Evolutionary conservation across 2,888 invertebrate species (phyloP).

Genomic region (Bruchidius siliquastri): DNA sequence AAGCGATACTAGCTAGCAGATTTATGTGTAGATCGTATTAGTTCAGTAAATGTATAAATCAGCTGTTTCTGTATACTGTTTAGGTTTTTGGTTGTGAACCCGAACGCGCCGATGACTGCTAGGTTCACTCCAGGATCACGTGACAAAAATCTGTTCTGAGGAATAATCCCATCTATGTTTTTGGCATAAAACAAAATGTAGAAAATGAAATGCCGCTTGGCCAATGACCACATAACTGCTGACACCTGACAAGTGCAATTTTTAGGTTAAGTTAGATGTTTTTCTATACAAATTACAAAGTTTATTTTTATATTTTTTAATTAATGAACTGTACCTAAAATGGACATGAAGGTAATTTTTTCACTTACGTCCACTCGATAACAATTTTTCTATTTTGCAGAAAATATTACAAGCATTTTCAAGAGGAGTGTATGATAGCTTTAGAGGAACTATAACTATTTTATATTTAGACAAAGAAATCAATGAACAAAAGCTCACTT

Average conservation of each 20-base stretch:
- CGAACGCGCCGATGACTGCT: too few species aligned
- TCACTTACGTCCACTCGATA: neutral
- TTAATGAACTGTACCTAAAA: neutral
- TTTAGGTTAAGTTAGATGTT: neutral
- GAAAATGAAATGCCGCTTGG: too few species aligned
- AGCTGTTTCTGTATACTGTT: too few species aligned
- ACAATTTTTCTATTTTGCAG: slow-evolving; percentile 46
- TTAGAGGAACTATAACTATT: slow-evolving; percentile 70
- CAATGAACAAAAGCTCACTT: slow-evolving; percentile 57
- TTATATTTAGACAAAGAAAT: slow-evolving; percentile 77
- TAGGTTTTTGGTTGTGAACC: too few species aligned
- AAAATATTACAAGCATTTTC: slow-evolving; percentile 60
- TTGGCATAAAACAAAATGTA: too few species aligned
- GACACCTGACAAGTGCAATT: neutral
- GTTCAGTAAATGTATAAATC: too few species aligned
- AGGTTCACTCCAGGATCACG: too few species aligned
- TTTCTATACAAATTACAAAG: neutral
- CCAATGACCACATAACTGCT: too few species aligned
- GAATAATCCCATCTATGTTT: too few species aligned
- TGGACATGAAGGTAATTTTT: slow-evolving; percentile 13
- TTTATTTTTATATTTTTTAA: neutral
- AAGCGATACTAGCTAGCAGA: too few species aligned
- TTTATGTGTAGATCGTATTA: too few species aligned
- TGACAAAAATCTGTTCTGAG: too few species aligned
- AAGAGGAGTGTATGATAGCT: slow-evolving; percentile 73